phyloP scores from a whole-genome alignment of 2,113 vertebrate genomes.

The Mastomys coucha region DNA sequence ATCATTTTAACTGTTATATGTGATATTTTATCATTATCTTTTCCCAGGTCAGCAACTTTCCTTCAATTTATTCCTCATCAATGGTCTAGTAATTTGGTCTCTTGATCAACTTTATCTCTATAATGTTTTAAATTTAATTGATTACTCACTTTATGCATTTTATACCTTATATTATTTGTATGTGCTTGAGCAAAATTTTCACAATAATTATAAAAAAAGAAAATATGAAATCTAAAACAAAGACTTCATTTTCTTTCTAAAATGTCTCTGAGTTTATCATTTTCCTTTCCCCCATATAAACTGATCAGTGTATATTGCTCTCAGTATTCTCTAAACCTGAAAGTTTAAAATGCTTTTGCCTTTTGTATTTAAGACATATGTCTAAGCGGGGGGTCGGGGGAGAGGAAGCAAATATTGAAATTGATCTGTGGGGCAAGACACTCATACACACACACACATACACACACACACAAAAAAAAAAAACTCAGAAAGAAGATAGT shows the following conservation, averaged over 20 bases:
- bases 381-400: too few species aligned
- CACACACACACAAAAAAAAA: slow-evolving; percentile 65
- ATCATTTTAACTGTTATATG: background rate
- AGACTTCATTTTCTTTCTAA: slow-evolving; percentile 22
- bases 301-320: background rate
- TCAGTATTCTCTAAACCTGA: slow-evolving; percentile 31
- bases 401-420: background rate
- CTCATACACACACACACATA: too few species aligned
- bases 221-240: slow-evolving; percentile 57
- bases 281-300: slow-evolving; percentile 7
- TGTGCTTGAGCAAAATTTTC: background rate
- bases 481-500: slow-evolving; percentile 59
- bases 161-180: slow-evolving; percentile 15
- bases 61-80: slow-evolving; percentile 41
- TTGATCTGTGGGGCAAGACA: background rate
- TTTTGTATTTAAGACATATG: accelerated
- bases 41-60: slow-evolving; percentile 37
- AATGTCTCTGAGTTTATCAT: slow-evolving; percentile 37
- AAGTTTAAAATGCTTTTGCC: background rate
- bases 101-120: slow-evolving; percentile 59
- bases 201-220: slow-evolving; percentile 38
- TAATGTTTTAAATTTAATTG: slow-evolving; percentile 68
- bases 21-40: slow-evolving; percentile 44
- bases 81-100: slow-evolving; percentile 52
- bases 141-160: slow-evolving; percentile 67